Conservation (phyloP, 2,888 invertebrate species). For the Caenorhabditis virilis region DNA sequence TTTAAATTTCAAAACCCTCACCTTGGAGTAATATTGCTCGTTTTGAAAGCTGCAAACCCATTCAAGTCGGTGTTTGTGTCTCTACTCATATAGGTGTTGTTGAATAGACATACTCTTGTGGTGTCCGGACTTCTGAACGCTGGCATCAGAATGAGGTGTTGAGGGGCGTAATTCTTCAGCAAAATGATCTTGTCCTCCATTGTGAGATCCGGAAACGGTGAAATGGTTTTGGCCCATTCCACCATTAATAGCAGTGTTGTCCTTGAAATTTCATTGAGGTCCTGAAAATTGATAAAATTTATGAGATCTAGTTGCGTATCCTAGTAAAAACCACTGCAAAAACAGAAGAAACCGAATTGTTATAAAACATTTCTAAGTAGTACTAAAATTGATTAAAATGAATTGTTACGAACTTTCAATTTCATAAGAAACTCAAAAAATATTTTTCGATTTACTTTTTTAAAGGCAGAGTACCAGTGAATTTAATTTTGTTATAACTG, state of each 20-base stretch:
- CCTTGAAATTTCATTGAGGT: conserved; percentile 65
- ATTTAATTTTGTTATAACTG: too few species aligned
- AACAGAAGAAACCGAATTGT: too few species aligned
- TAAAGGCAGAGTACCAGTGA: too few species aligned
- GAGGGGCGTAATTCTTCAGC: conserved; percentile 68
- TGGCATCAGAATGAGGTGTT: conserved; percentile 68
- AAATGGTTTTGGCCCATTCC: conserved; percentile 65
- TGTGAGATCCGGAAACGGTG: conserved; percentile 63
- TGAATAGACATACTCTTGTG: conserved; percentile 63
- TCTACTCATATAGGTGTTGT: conserved; percentile 64
- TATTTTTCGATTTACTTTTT: neutral
- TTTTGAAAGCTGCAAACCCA: conserved; percentile 67
- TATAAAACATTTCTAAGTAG: too few species aligned
- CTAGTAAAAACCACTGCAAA: too few species aligned
- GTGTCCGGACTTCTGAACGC: conserved; percentile 62
- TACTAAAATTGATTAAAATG: too few species aligned
- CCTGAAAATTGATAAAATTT: conserved; percentile 28
- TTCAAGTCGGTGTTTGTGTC: conserved; percentile 55
- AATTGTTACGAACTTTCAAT: neutral
- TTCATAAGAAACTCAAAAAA: neutral
- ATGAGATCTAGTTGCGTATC: too few species aligned
- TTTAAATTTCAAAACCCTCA: too few species aligned
- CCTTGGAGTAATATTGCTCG: conserved; percentile 63
- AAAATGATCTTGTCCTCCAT: conserved; percentile 66
- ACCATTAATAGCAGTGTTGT: conserved; percentile 67